phyloP scores from a whole-genome alignment of 2,797 vertebrate species.

The Eleutherodactylus coqui region DNA sequence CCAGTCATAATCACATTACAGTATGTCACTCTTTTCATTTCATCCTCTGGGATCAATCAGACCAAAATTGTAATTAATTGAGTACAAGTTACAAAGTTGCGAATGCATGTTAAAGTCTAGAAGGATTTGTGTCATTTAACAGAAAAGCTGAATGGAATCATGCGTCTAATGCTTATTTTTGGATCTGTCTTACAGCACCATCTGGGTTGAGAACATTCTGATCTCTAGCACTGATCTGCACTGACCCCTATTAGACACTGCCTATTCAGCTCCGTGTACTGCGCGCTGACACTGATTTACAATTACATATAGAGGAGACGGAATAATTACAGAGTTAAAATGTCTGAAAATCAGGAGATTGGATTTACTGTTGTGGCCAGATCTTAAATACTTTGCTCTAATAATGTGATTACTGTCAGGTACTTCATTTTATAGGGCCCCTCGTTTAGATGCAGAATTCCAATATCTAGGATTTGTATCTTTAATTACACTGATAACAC shows the following conservation, averaged over 20 bases:
- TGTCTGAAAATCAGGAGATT: neutral
- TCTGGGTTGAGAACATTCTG: slow-evolving; percentile 34
- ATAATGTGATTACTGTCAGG: neutral
- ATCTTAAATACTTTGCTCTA: neutral
- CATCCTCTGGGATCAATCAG: neutral
- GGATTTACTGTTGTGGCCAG: neutral
- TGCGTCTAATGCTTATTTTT: slow-evolving; percentile 66
- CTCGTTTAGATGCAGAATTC: too few relatives aligned
- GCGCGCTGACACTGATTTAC: slow-evolving; percentile 23
- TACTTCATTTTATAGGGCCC: too few relatives aligned
- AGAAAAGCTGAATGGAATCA: slow-evolving; percentile 65
- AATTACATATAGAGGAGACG: neutral
- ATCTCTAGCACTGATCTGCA: slow-evolving; percentile 57
- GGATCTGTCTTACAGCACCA: slow-evolving; percentile 52
- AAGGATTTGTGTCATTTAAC: slow-evolving; percentile 62
- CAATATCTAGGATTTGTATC: too few relatives aligned
- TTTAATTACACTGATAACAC: too few relatives aligned
- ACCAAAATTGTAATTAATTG: slow-evolving; percentile 1
- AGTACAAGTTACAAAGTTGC: slow-evolving; percentile 50
- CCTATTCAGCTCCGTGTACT: neutral
- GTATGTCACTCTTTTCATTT: neutral
- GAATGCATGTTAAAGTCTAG: slow-evolving; percentile 57
- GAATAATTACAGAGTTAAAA: neutral
- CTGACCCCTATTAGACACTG: slow-evolving; percentile 37
- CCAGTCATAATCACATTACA: slow-evolving; percentile 1